Base-by-base conservation (phyloP, 1,140 invertebrate genomes). In the Zelostemma sp. region DNA sequence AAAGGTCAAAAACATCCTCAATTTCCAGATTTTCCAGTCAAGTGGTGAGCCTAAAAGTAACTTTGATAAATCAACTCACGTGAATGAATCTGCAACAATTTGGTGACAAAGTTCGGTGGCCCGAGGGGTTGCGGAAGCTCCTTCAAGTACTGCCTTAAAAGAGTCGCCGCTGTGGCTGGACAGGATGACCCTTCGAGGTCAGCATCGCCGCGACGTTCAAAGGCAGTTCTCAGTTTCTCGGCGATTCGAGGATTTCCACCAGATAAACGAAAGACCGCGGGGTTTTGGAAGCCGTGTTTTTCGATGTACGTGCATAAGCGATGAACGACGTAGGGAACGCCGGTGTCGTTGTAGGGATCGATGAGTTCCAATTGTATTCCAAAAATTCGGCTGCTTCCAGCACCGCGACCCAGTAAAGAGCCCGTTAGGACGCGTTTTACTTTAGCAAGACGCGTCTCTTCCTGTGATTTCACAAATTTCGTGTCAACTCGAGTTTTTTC, bases 51-150 rank as follows among this genome's bases (percentile, higher is more conserved):
- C n/a, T n/a, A n/a, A n/a, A n/a, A n/a, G n/a, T n/a, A n/a, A n/a
- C n/a, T n/a, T n/a, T n/a, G n/a, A n/a, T n/a, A n/a, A n/a, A n/a
- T 28, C 25, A n/a, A 73, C 82, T 84, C 12, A 86, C 85, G 77
- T 18, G 77, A 55, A 56, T 85, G 83, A 59, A 80, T 43, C 21
- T 80, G 74, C 19, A 86, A 64, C 0, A 88, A 77, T 70, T 82
- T 83, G 11, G 72, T 75, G 49, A 86, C 78, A 31, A 84, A 71
- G 15, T 76, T 67, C 1, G 83, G 76, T 14, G 81, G 74, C 15
- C 87, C 80, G 15, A 87, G 73, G 46, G 87, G 85, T 67, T 86
- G 80, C 9, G 87, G 87, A 41, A 88, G 66, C 68, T 88, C 86
- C 57, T 85, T 83, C 14, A 87, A 74, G 76, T 86, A 88, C 19